phyloP scores from a whole-genome alignment of 1,140 invertebrate species.

The Gryon sp. region DNA sequence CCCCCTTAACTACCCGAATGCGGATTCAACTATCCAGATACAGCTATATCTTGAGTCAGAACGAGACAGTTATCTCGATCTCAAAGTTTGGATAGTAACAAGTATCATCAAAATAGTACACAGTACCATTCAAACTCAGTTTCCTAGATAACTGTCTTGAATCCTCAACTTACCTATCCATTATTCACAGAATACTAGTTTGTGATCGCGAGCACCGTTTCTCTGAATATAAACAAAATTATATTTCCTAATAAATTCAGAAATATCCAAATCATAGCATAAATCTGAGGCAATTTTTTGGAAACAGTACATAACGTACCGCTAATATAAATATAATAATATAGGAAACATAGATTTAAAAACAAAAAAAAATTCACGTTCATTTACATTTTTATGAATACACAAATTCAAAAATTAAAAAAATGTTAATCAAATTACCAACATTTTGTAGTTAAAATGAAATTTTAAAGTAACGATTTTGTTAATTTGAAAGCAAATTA shows the following conservation, averaged over 20 bases:
- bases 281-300: slow-evolving; percentile 28
- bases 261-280: slow-evolving; percentile 31
- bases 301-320: too few relatives aligned
- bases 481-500: too few relatives aligned
- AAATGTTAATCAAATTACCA: too few relatives aligned
- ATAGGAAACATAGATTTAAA: too few relatives aligned
- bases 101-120: slow-evolving; percentile 57
- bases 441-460: too few relatives aligned
- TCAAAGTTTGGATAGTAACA: slow-evolving; percentile 51
- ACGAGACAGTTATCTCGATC: slow-evolving; percentile 41
- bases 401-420: too few relatives aligned
- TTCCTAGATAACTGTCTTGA: slow-evolving; percentile 48
- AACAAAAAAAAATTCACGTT: too few relatives aligned
- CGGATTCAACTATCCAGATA: slow-evolving; percentile 39
- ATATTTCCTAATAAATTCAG: slow-evolving; percentile 46
- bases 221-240: slow-evolving; percentile 30
- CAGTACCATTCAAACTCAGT: slow-evolving; percentile 52
- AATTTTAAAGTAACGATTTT: too few relatives aligned
- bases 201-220: background rate
- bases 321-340: too few relatives aligned
- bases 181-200: slow-evolving; percentile 33
- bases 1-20: slow-evolving; percentile 42
- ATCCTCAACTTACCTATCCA: slow-evolving; percentile 35
- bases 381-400: too few relatives aligned
- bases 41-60: slow-evolving; percentile 17